Evolutionary conservation across 53 echinoderm and acorn worm genomes (phyloP).

Genomic region (Holothuria leucospilota): DNA sequence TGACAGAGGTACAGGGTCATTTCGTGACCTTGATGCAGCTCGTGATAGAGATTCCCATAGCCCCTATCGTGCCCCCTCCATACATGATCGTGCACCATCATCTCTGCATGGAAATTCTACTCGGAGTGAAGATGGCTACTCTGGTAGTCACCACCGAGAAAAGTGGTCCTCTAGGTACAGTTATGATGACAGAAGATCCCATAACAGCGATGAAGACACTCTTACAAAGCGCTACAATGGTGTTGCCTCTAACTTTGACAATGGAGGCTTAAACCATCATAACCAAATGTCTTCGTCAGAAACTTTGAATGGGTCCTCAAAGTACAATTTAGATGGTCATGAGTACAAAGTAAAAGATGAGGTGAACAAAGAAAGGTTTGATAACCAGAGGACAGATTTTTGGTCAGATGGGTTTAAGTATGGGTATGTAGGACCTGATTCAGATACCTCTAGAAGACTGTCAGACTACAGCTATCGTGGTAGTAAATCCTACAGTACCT

Average conservation of each 20-base stretch:
- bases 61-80: neutral
- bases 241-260: neutral
- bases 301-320: constrained; percentile 7
- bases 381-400: neutral
- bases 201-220: neutral
- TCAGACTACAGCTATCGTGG: neutral
- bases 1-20: too few species aligned
- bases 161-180: constrained; percentile 15
- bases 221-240: neutral
- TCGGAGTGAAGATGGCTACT: neutral
- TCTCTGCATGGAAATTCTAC: neutral
- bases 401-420: constrained; percentile 16
- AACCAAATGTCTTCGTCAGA: constrained; percentile 14
- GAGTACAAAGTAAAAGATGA: too few species aligned
- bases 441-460: neutral
- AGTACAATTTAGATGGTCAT: neutral
- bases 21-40: too few species aligned
- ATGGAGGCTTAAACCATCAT: neutral
- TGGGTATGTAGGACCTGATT: neutral
- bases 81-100: constrained; percentile 8
- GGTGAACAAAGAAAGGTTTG: too few species aligned
- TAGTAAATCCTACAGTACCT: constrained; percentile 34
- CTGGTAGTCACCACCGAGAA: neutral
- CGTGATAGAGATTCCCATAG: too few species aligned
- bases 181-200: neutral